Base-by-base conservation (phyloP, 2,888 invertebrate genomes). In the Synanthedon vespiformis region DNA sequence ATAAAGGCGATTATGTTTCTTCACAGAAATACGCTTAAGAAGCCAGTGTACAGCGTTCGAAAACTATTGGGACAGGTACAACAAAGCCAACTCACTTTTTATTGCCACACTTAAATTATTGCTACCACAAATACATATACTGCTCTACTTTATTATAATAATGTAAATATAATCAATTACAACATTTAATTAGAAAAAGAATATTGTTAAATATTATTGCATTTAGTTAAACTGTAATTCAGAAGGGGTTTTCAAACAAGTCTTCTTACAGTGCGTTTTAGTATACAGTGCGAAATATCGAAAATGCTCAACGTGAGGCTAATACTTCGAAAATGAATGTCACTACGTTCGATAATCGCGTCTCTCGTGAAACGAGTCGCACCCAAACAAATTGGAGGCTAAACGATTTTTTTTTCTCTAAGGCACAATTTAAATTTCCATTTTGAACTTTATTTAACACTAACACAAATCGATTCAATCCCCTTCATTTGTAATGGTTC, bases 41-140 rank as follows among this genome's bases (percentile, higher is more conserved):
- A 86, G 86, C 34, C 86, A 78, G 82, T 83, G 65, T 86, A 86
- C 85, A 83, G 85, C 85, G 65, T 61, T 56, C 54, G 62, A 58
- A 56, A 54, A 58, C 61, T 63, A 61, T 59, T 56, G 64, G 60
- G 64, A 64, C 67, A 67, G 67, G 64, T 67, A 67, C 59, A 67
- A 59, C 70, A 68, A 86, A 85, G 83, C 84, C 77, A 82, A 79
- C 77, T 74, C 77, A 79, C 82, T 80, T 81, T 16, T 87, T 86
- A 86, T 86, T 87, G 85, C 86, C 83, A 85, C 77, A 77, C 83
- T 80, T 83, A 82, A 72, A 55, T 84, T 87, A 87, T 87, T 87
- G 86, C 86, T 87, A 87, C 84, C 73, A 84, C 81, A 85, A 77
- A 76, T 72, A 77, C 66, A 76, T 72, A 77, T 65, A 83, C 72